Evolutionary conservation across 64 coral and sea anemone genomes (phyloP).

Genomic region (Porites lutea): DNA sequence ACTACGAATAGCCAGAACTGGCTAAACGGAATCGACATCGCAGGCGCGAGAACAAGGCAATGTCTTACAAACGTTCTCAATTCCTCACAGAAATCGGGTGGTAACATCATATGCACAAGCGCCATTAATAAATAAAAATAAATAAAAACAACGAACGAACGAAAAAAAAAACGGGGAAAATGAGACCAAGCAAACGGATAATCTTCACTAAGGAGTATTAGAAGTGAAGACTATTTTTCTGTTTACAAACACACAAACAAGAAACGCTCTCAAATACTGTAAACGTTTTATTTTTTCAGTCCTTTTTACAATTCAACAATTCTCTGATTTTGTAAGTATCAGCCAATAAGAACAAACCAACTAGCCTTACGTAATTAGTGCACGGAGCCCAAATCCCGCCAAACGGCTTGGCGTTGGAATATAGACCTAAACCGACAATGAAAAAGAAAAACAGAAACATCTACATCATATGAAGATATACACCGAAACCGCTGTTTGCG

Average conservation of each 20-base stretch:
- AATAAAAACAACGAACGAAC: too few species aligned
- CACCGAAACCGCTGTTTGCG: neutral
- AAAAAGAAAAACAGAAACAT: neutral
- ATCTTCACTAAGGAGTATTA: too few species aligned
- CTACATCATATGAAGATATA: neutral
- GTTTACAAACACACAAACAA: too few species aligned
- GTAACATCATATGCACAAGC: too few species aligned
- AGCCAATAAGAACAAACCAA: neutral
- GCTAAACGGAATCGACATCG: too few species aligned
- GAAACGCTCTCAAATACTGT: neutral
- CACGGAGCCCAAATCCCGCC: neutral
- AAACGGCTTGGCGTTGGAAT: neutral
- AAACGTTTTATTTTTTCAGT: slow-evolving; percentile 24
- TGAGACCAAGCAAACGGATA: too few species aligned
- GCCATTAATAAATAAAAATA: too few species aligned
- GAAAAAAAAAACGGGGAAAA: too few species aligned
- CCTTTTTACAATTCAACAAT: slow-evolving; percentile 29
- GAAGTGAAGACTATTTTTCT: too few species aligned
- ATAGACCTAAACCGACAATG: neutral
- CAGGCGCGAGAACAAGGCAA: neutral
- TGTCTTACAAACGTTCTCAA: too few species aligned
- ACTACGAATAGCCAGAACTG: too few species aligned
- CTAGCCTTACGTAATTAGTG: neutral
- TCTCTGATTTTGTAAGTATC: neutral
- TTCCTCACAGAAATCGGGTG: too few species aligned